Evolutionary conservation across 1,140 invertebrate species (phyloP).

Genomic region (Conopomorpha cramerella): DNA sequence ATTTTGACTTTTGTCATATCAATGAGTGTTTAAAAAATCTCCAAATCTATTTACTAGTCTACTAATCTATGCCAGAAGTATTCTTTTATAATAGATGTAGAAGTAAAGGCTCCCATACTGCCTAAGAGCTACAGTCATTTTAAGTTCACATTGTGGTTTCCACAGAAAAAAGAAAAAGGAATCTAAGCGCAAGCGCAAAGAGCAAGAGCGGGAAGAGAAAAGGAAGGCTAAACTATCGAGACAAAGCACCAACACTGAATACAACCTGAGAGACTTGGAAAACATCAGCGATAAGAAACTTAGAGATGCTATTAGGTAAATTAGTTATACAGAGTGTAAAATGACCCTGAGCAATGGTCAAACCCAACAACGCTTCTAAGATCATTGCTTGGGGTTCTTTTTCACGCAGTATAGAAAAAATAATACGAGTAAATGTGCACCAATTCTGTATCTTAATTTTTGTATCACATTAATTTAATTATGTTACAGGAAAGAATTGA

Average conservation of each 20-base stretch:
- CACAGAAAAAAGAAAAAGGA: slow-evolving; percentile 70
- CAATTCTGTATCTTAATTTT: not conserved
- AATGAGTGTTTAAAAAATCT: no score
- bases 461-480: not conserved
- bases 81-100: no score
- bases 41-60: no score
- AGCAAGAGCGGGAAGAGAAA: slow-evolving; percentile 58
- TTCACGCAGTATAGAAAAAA: no score
- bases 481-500: slow-evolving; percentile 52
- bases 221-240: slow-evolving; percentile 48
- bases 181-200: slow-evolving; percentile 68
- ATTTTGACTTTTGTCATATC: no score
- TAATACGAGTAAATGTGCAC: slow-evolving; percentile 1
- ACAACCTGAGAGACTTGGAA: slow-evolving; percentile 64
- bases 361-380: no score
- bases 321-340: no score
- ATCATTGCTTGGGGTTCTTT: no score
- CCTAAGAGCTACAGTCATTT: no score
- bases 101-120: no score
- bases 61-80: no score
- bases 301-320: slow-evolving; percentile 69
- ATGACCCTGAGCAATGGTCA: slow-evolving; percentile 68
- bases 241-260: slow-evolving; percentile 27
- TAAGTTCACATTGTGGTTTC: slow-evolving; percentile 5
- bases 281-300: slow-evolving; percentile 67